A percentile compares a stretch with the other conserved stretches of the same genome.
Evolutionary conservation across 2,113 vertebrate species (phyloP).

Genomic region (Macquaria ambigua): DNA sequence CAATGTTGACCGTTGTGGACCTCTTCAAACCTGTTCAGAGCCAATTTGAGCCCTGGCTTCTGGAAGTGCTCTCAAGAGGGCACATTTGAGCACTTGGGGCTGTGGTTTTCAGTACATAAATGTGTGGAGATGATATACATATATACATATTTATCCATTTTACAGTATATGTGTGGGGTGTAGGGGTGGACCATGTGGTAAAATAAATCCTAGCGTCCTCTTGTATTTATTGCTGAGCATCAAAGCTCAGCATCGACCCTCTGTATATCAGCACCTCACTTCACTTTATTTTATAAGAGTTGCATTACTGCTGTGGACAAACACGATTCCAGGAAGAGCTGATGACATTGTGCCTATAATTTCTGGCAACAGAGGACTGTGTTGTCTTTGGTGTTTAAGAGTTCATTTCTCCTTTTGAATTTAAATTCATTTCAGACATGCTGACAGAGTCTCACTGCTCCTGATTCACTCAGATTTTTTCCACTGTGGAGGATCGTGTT

Average conservation of each 20-base stretch:
- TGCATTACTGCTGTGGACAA: neutral
- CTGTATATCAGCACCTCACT: too few relatives aligned
- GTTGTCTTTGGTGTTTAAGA: neutral
- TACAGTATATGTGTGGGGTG: neutral
- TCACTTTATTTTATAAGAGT: neutral
- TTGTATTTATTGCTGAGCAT: too few relatives aligned
- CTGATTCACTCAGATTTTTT: conserved; percentile 4
- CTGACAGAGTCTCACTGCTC: neutral
- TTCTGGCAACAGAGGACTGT: neutral
- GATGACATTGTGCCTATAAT: neutral
- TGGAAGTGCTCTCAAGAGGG: neutral
- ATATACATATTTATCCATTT: neutral
- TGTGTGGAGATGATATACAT: neutral
- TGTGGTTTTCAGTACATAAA: neutral
- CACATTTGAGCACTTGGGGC: neutral
- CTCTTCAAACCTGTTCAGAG: neutral
- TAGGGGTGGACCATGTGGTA: too few relatives aligned
- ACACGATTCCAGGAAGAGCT: neutral
- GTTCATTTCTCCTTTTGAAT: neutral
- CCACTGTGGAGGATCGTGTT: conserved; percentile 11
- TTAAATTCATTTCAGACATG: neutral
- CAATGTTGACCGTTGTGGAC: neutral
- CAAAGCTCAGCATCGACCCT: too few relatives aligned
- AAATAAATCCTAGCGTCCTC: too few relatives aligned
- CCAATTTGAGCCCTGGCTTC: neutral